Base-by-base conservation (phyloP, 2,797 vertebrate genomes). In the Vireo griseus region DNA sequence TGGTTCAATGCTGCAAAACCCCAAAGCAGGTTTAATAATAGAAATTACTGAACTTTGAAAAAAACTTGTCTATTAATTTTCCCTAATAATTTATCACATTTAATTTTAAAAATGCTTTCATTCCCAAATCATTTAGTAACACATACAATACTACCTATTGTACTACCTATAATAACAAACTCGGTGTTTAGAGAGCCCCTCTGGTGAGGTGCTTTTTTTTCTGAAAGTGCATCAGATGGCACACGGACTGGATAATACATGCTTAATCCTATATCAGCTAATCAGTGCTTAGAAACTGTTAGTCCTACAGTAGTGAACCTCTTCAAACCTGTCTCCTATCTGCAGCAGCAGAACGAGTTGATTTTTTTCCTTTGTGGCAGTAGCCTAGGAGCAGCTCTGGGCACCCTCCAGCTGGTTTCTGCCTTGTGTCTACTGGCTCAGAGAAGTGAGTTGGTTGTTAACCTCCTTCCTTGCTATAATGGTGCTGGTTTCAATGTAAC, bases 21-120 rank as follows among this genome's bases (percentile, higher is more conserved):
- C 65, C 92, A 86, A 85, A 94, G 55, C 39, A 89, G 40, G 84
- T 88, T 76, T 87, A 86, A 58, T 59, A 72, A 65, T 16, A 72
- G 65, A 73, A 90, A 91, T 95, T 45, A 80, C 33, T 87, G 52
- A 54, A 76, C 44, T 91, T 74, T 81, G 62, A 62, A 85, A 94
- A 94, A 95, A 63, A 37, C 24, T 35, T 61, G 26, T 55, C 63
- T 90, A 33, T 75, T 96, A 95, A 93, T 96, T 83, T 61, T 90
- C 68, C 65, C 59, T 94, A 73, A 84, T 92, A 94, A 94, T 96
- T 96, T 91, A 19, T 74, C 92, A 85, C 58, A 65, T 68, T 85
- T 76, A 79, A 39, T 57, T 95, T 69, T 40, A 26, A n/a, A 74
- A 48, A n/a, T 72, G 31, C 7, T 66, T 82, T 88, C 40, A 58